phyloP scores from a whole-genome alignment of 2,888 invertebrate species.

The Cabera pusaria region DNA sequence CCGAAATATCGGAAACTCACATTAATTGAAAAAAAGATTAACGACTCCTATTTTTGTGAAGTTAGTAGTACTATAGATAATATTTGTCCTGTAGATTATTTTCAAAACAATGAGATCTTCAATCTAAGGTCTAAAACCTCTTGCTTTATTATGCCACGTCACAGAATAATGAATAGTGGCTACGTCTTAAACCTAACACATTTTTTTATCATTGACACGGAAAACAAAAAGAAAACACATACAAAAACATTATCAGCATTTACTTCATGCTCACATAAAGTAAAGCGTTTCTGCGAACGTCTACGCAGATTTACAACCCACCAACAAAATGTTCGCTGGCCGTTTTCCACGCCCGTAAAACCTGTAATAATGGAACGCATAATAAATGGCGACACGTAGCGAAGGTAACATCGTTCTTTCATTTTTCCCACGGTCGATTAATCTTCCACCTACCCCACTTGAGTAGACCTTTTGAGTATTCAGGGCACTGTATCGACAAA shows the following conservation, averaged over 20 bases:
- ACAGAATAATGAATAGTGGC: too few species aligned
- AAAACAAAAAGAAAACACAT: too few species aligned
- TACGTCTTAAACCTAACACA: too few species aligned
- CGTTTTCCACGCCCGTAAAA: slow-evolving; percentile 30
- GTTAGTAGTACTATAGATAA: too few species aligned
- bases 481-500: slow-evolving; percentile 48
- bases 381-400: slow-evolving; percentile 66
- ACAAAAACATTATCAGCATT: background rate
- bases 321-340: slow-evolving; percentile 9
- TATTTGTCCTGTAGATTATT: too few species aligned
- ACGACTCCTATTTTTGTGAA: too few species aligned
- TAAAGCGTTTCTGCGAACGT: background rate
- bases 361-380: slow-evolving; percentile 58
- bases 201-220: too few species aligned
- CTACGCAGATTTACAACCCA: slow-evolving; percentile 3
- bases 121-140: too few species aligned
- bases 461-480: slow-evolving; percentile 35
- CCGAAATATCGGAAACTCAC: too few species aligned
- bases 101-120: too few species aligned
- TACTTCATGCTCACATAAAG: slow-evolving; percentile 2
- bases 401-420: slow-evolving; percentile 64
- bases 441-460: slow-evolving; percentile 43
- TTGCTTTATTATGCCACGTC: too few species aligned
- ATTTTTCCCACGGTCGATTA: slow-evolving; percentile 69
- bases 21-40: too few species aligned